A percentile compares a stretch with the other conserved stretches of the same genome.
These are phyloP conservation scores for Ctenosaura bakeri DNA, from an alignment of 2,797 vertebrate species.

Conservation along the genomic window DNA sequence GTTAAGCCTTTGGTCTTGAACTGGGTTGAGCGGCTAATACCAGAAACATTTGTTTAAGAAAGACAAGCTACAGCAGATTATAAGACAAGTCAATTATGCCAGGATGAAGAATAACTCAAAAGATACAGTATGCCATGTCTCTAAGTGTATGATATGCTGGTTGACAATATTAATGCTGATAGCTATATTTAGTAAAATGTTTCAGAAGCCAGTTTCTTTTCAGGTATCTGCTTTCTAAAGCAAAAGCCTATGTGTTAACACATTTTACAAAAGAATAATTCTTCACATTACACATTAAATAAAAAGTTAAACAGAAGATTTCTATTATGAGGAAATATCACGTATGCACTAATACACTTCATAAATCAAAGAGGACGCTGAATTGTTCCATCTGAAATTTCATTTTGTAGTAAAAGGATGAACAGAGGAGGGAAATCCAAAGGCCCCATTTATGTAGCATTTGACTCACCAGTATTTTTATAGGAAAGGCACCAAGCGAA, in stretches of 20 bases:
- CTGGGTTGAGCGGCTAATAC: neutral
- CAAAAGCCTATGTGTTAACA: conserved; percentile 24
- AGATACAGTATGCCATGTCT: neutral
- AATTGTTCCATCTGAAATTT: conserved; percentile 58
- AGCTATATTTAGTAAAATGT: conserved; percentile 4
- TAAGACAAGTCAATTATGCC: conserved; percentile 26
- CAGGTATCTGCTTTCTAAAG: conserved; percentile 37
- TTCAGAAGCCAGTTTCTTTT: conserved; percentile 31
- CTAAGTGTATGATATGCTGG: neutral
- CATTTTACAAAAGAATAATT: conserved; percentile 18
- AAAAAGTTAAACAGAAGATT: conserved; percentile 33
- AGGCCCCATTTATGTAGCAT: conserved; percentile 36
- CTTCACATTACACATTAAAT: neutral
- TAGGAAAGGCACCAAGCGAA: conserved; percentile 40
- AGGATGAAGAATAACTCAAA: neutral
- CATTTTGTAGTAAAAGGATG: conserved; percentile 53
- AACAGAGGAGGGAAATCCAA: conserved; percentile 44
- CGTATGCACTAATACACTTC: neutral
- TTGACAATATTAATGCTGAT: conserved; percentile 15
- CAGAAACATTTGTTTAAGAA: neutral
- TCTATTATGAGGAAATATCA: conserved; percentile 42
- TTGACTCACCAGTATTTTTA: conserved; percentile 46
- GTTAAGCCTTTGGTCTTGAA: neutral
- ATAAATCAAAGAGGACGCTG: conserved; percentile 56
- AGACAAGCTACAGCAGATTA: neutral